phyloP scores from a whole-genome alignment of 2,797 vertebrate genomes.

The Synanceia verrucosa region DNA sequence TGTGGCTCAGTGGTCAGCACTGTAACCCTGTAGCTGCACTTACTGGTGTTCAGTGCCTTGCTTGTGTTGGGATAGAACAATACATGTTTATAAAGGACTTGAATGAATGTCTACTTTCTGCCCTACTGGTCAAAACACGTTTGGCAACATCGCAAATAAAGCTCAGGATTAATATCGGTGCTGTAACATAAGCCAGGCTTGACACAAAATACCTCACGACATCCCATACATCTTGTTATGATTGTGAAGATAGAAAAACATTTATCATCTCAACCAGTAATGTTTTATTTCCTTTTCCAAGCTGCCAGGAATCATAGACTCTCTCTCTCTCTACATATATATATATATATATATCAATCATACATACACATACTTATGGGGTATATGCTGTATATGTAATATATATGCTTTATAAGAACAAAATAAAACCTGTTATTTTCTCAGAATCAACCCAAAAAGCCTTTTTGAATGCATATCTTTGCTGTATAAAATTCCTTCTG shows the following conservation, averaged over 20 bases:
- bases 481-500: neutral
- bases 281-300: neutral
- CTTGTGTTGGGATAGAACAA: slow-evolving; percentile 6
- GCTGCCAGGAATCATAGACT: neutral
- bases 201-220: neutral
- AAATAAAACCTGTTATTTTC: neutral
- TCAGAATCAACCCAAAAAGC: neutral
- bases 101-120: neutral
- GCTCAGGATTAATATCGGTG: neutral
- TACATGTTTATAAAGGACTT: neutral
- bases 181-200: neutral
- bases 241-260: neutral
- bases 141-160: neutral
- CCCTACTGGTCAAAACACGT: slow-evolving; percentile 1
- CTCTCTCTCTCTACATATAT: no score
- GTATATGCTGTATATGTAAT: neutral
- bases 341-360: no score
- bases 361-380: no score
- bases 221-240: neutral
- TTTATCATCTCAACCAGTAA: neutral
- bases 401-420: neutral
- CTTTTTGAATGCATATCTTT: neutral
- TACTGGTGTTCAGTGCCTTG: slow-evolving; percentile 1
- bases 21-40: neutral
- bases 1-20: neutral